phyloP scores from a whole-genome alignment of 1,140 invertebrate genomes.

The Drosophila pseudoobscura region DNA sequence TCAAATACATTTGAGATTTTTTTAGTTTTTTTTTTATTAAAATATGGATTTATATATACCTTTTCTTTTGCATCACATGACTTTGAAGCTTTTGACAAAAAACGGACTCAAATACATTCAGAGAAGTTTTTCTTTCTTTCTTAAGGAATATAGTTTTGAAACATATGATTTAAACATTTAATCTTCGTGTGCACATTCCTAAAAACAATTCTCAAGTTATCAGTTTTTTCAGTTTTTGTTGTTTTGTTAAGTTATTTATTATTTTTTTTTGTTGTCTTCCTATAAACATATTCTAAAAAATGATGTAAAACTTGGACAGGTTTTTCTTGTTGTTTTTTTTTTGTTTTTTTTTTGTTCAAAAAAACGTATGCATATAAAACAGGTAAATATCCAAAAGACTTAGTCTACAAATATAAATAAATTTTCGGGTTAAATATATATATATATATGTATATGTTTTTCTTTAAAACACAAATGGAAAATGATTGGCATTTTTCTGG shows the following conservation, averaged over 20 bases:
- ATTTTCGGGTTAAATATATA: slow-evolving; percentile 18
- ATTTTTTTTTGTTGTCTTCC: slow-evolving; percentile 19
- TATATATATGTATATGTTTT: slow-evolving; percentile 13
- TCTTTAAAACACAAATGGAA: slow-evolving; percentile 32
- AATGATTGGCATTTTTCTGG: slow-evolving; percentile 14
- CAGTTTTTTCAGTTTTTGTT: background rate
- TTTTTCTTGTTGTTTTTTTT: slow-evolving; percentile 30
- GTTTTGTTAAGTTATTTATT: slow-evolving; percentile 1
- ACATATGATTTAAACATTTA: too few relatives aligned
- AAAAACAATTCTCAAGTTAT: slow-evolving; percentile 28
- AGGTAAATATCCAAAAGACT: slow-evolving; percentile 44
- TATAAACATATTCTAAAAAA: slow-evolving; percentile 52
- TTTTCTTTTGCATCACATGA: slow-evolving; percentile 60
- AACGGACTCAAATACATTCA: slow-evolving; percentile 23
- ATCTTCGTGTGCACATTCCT: slow-evolving; percentile 34
- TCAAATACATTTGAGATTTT: slow-evolving; percentile 12
- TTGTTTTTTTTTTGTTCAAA: slow-evolving; percentile 57
- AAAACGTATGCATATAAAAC: slow-evolving; percentile 58
- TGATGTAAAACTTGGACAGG: slow-evolving; percentile 72
- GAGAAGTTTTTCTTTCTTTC: slow-evolving; percentile 27
- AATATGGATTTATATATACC: slow-evolving; percentile 57
- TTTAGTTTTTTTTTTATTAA: slow-evolving; percentile 43
- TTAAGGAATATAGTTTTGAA: slow-evolving; percentile 5
- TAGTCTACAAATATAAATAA: slow-evolving; percentile 45
- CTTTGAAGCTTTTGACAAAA: slow-evolving; percentile 54